A percentile compares a stretch with the other conserved stretches of the same genome.
These are phyloP conservation scores for Pocillopora verrucosa DNA, from an alignment of 64 coral and sea anemone genomes.

Conservation along the genomic window DNA sequence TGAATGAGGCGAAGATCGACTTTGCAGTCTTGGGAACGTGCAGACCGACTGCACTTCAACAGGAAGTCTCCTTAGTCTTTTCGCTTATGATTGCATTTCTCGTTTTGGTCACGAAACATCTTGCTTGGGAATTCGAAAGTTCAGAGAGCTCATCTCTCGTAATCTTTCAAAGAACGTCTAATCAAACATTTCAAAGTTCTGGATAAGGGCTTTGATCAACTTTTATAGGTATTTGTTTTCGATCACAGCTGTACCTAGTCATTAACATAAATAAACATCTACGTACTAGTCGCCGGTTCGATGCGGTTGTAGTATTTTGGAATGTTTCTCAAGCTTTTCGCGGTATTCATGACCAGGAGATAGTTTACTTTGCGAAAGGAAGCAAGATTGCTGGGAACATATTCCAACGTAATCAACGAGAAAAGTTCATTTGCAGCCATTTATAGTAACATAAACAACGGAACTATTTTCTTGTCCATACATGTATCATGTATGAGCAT, in stretches of 20 bases:
- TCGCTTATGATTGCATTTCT: conserved; percentile 15
- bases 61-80: conserved; percentile 26
- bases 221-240: background rate
- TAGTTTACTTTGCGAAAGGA: background rate
- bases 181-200: background rate
- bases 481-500: background rate
- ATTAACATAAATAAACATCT: conserved; percentile 22
- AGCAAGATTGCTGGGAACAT: background rate
- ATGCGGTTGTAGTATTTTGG: conserved; percentile 21
- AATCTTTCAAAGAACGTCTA: background rate
- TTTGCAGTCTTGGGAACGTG: conserved; percentile 31
- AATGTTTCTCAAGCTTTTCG: conserved; percentile 13
- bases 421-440: background rate
- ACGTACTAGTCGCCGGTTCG: conserved; percentile 31
- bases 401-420: background rate
- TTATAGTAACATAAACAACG: background rate
- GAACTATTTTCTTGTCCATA: background rate
- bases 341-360: background rate
- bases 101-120: conserved; percentile 26
- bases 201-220: background rate
- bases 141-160: background rate
- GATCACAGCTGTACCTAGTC: background rate
- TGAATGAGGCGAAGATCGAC: conserved; percentile 15
- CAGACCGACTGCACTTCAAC: conserved; percentile 17
- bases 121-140: conserved; percentile 26